Evolutionary conservation across 2,797 vertebrate genomes (phyloP).

Genomic region (Hypotaenidia philippensis): DNA sequence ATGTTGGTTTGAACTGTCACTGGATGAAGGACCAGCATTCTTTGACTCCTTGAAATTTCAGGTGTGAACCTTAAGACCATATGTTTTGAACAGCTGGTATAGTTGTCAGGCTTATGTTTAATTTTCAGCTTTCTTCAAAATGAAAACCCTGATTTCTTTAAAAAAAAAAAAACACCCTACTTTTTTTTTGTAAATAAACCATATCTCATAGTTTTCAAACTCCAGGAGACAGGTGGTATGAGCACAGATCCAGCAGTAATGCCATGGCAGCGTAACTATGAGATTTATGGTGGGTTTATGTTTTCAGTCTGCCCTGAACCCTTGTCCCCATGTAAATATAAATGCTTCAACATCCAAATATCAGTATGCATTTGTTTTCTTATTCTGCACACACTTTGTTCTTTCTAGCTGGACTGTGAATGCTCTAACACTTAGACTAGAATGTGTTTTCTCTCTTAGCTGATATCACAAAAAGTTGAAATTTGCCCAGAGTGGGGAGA

Average conservation of each 20-base stretch:
- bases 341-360: background rate
- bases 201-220: background rate
- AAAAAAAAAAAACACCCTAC: background rate
- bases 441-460: constrained; percentile 37
- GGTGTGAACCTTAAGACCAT: background rate
- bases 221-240: background rate
- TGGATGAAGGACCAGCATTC: background rate
- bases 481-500: constrained; percentile 10
- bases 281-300: background rate
- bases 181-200: background rate
- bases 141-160: background rate
- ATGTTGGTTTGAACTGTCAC: background rate
- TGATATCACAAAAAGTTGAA: constrained; percentile 3
- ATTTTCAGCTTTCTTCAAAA: background rate
- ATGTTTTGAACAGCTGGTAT: background rate
- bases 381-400: background rate
- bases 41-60: background rate
- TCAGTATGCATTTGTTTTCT: background rate
- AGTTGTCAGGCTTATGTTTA: background rate
- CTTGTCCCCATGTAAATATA: background rate
- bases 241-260: background rate
- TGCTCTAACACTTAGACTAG: background rate
- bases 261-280: background rate
- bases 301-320: background rate
- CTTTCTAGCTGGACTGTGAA: background rate